Base-by-base conservation (phyloP, 1,140 invertebrate species). In the Reticulitermes speratus region DNA sequence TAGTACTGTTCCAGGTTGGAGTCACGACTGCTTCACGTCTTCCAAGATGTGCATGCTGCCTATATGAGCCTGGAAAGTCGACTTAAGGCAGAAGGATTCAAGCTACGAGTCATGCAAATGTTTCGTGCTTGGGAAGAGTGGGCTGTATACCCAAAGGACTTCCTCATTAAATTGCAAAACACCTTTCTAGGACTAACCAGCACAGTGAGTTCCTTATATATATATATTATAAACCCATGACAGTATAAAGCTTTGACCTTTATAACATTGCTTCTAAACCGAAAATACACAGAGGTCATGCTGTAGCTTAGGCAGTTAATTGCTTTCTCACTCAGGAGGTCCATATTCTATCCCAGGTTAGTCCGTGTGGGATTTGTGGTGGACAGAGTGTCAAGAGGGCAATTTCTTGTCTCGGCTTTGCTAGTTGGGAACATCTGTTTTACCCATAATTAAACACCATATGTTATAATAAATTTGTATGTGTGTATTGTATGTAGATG, bases 91-190 rank as follows among this genome's bases (percentile, higher is more conserved):
- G 98, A 99, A 92, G 98, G 98, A 59, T 99, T 99, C 90, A 98
- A 98, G 92, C 95, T 98, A 88, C 94, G 98, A 87, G 96, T 99
- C n/a, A 96, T 98, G 92, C 94, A 95, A 89, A 97, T 98, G 89
- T 96, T 99, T 90, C 94, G 97, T 89, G 97, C 98, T 5, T 99
- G 99, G 98, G 98, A 99, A 91, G 99, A 99, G 89, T 99, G 98
- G 96, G 95, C 97, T 52, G 95, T 99, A 84, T 99, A 99, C 92
- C 97, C 98, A 0, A 96, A 96, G 88, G 98, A 99, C 87, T 98
- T 97, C 91, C 92, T 99, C 48, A 94, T 97, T 83, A 96, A 95
- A 90, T 91, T 99, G 75, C 97, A 98, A 90, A 98, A 98, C 90
- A 94, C 97, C 21, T 99, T 99, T 89, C 91, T 98, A 21, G 97